Evolutionary conservation across 2,888 invertebrate species (phyloP), one percentile per base, ranked within the genome.

Genomic region (Julus scandinavius): DNA sequence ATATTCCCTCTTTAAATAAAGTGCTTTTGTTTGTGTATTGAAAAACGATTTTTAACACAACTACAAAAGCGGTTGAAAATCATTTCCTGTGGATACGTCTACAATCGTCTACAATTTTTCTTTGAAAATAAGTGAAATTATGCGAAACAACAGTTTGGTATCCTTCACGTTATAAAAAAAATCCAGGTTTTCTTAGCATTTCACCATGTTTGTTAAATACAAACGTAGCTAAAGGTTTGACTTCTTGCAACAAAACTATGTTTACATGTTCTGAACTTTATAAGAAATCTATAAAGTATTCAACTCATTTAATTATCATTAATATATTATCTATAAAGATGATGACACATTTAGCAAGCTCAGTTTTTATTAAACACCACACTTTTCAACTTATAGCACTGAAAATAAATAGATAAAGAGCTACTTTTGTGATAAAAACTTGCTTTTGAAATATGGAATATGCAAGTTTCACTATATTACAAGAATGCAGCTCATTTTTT

Each of bases 11-110:
- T 80, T 80, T 80, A 80, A 80, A 80, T 80, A 80, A 80, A 80
- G 80, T 80, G 80, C 80, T 80, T 80, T 80, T 80, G 80, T 80
- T 80, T 80, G 80, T 38, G 80, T 80, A 80, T 38, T 7, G 80
- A 38, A 80, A 80, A 80, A 80, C 80, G 80, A 80, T 80, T 80
- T 80, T 80, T 80, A 80, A 38, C 38, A 80, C 38, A 15, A 80
- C 29, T 13, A 17, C 17, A 38, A 80, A 80, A 80, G 13, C 80
- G 80, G 9, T 80, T 38, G 2, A 38, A 80, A 80, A 80, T 38
- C 38, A 38, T 80, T 38, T 80, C 54, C 80, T 80, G 80, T 4
- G 38, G 9, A 29, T 80, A 4, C 9, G 38, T 80, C 11, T 80
- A 80, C 1, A 80, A 80, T 29, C 7, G 20, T 20, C 5, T 13